These are phyloP conservation scores for Bufotes viridis DNA, from an alignment of 2,797 vertebrate species.

Conservation along the genomic window DNA sequence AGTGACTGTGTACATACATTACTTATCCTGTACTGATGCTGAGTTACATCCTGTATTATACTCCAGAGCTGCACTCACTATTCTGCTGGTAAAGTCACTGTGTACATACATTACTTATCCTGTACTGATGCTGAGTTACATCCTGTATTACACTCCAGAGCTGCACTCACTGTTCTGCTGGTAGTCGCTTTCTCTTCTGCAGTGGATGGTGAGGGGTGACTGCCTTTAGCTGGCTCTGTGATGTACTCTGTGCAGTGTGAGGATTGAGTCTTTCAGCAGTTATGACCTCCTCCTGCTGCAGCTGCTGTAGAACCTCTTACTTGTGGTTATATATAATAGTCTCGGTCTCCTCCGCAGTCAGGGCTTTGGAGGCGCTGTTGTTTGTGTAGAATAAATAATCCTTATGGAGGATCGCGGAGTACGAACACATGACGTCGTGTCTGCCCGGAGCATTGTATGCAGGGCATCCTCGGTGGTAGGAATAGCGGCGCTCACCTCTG, in stretches of 20 bases:
- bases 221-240: too few relatives aligned
- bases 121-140: too few relatives aligned
- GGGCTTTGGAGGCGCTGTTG: constrained; percentile 17
- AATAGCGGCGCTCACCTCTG: neutral
- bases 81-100: too few relatives aligned
- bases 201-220: too few relatives aligned
- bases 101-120: too few relatives aligned
- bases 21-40: too few relatives aligned
- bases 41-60: too few relatives aligned
- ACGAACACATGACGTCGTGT: constrained; percentile 47
- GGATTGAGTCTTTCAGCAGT: neutral
- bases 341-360: neutral
- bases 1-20: neutral
- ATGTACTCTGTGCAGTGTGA: neutral
- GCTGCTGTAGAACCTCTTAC: neutral
- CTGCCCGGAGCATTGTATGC: constrained; percentile 21
- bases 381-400: constrained; percentile 33
- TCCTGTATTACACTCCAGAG: too few relatives aligned
- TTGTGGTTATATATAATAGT: neutral
- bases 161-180: neutral
- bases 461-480: neutral
- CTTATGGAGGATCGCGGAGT: neutral
- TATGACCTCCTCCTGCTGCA: neutral
- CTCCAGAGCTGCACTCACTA: neutral
- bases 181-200: too few relatives aligned